These are phyloP conservation scores for Emydocephalus ijimae DNA, from an alignment of 2,113 vertebrate species.

Conservation along the genomic window DNA sequence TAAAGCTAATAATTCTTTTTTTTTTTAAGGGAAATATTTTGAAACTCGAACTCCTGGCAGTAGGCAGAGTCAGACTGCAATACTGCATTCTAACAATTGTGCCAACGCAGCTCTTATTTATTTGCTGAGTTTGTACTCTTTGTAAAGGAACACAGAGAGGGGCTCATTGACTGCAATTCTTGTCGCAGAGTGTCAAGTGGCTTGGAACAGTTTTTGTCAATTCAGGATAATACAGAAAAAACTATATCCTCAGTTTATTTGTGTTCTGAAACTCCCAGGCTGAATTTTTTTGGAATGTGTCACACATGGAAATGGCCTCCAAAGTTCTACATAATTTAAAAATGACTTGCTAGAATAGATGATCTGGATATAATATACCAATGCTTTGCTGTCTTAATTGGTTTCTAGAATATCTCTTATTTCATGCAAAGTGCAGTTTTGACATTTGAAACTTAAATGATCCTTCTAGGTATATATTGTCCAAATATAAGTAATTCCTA, in stretches of 20 bases:
- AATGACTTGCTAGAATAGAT: background rate
- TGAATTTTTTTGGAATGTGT: background rate
- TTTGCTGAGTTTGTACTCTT: background rate
- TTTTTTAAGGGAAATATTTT: background rate
- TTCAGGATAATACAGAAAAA: background rate
- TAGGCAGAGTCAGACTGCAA: background rate
- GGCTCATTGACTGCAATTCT: background rate
- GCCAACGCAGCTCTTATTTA: background rate
- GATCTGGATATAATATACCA: background rate
- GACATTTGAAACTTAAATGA: background rate
- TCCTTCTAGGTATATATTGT: background rate
- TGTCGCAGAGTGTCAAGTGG: background rate
- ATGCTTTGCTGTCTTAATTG: background rate
- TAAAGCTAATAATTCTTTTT: background rate
- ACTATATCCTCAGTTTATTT: background rate
- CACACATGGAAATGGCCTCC: background rate
- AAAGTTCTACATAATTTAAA: background rate
- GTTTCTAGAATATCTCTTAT: background rate
- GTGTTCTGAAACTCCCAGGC: background rate
- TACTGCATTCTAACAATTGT: background rate
- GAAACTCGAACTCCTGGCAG: background rate
- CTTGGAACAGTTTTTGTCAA: background rate
- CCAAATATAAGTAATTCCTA: background rate
- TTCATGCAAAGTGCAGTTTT: background rate
- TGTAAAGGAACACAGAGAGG: background rate